These are phyloP conservation scores for Limnephilus auricula DNA, from an alignment of 2,888 invertebrate species.

Conservation along the genomic window DNA sequence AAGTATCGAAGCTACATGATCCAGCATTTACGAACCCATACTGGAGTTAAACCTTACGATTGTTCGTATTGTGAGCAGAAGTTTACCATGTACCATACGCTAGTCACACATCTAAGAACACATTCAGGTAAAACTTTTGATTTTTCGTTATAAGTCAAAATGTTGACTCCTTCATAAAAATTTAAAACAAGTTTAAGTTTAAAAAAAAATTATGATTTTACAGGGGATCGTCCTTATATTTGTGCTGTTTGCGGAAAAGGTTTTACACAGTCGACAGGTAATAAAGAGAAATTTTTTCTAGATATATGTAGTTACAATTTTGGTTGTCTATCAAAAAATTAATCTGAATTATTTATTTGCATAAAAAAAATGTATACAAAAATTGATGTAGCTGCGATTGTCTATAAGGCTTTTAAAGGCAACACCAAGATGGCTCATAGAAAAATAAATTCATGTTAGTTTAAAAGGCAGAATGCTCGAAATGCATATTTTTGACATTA, in stretches of 20 bases:
- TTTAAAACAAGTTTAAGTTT: not conserved
- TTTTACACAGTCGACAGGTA: constrained; percentile 65
- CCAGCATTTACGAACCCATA: constrained; percentile 73
- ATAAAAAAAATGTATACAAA: not conserved
- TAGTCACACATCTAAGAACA: constrained; percentile 62
- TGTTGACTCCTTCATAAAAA: not conserved
- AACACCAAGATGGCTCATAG: no score
- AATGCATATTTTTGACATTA: no score
- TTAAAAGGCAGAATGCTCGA: no score
- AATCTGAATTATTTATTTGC: not conserved
- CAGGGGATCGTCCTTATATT: constrained; percentile 65
- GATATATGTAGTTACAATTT: not conserved
- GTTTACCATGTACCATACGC: constrained; percentile 61
- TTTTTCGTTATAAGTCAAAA: not conserved
- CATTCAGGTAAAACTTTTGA: constrained; percentile 62
- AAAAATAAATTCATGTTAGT: no score
- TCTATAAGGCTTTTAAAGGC: no score
- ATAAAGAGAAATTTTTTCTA: not conserved
- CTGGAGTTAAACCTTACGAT: constrained; percentile 71
- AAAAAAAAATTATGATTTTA: constrained; percentile 36
- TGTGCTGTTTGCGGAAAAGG: constrained; percentile 66
- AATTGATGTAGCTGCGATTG: no score
- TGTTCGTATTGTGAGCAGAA: constrained; percentile 71
- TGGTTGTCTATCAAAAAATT: not conserved
- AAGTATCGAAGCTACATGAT: constrained; percentile 72